phyloP scores from a whole-genome alignment of 2,888 invertebrate genomes.

The Zaprionus lineosus region DNA sequence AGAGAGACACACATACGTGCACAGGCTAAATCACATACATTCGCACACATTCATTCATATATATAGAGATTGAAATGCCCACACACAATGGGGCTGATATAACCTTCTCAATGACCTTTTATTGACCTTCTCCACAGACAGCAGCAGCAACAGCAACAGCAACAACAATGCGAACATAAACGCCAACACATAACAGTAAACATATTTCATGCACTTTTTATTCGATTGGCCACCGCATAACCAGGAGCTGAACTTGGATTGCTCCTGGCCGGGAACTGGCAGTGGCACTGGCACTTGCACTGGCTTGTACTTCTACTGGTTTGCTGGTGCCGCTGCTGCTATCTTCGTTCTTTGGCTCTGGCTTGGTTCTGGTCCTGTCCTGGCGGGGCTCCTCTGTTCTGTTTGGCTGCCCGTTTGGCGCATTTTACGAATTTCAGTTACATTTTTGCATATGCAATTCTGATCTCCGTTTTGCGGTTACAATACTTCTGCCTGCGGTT shows the following conservation, averaged over 20 bases:
- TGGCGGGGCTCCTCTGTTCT: background rate
- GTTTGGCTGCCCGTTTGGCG: slow-evolving; percentile 16
- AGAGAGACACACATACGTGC: background rate
- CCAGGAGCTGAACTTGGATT: slow-evolving; percentile 29
- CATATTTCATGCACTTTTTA: slow-evolving; percentile 68
- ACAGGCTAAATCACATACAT: background rate
- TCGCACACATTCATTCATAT: slow-evolving; percentile 5
- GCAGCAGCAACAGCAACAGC: slow-evolving; percentile 23
- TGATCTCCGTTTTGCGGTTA: slow-evolving; percentile 69
- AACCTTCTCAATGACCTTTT: slow-evolving; percentile 69
- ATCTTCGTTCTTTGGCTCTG: background rate
- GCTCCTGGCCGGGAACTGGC: background rate
- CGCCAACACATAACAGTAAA: slow-evolving; percentile 67
- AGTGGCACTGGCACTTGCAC: background rate
- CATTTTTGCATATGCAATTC: slow-evolving; percentile 71
- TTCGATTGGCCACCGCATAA: slow-evolving; percentile 58
- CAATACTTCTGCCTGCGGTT: slow-evolving; percentile 49
- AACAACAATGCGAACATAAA: slow-evolving; percentile 50
- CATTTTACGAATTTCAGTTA: slow-evolving; percentile 66
- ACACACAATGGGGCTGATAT: slow-evolving; percentile 36
- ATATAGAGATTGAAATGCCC: background rate
- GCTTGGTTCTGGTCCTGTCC: background rate
- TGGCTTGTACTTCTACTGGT: too few species aligned
- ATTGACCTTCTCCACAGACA: slow-evolving; percentile 60
- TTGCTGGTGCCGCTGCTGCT: slow-evolving; percentile 1